phyloP scores from a whole-genome alignment of 2,797 vertebrate species.

The Coilia nasus region DNA sequence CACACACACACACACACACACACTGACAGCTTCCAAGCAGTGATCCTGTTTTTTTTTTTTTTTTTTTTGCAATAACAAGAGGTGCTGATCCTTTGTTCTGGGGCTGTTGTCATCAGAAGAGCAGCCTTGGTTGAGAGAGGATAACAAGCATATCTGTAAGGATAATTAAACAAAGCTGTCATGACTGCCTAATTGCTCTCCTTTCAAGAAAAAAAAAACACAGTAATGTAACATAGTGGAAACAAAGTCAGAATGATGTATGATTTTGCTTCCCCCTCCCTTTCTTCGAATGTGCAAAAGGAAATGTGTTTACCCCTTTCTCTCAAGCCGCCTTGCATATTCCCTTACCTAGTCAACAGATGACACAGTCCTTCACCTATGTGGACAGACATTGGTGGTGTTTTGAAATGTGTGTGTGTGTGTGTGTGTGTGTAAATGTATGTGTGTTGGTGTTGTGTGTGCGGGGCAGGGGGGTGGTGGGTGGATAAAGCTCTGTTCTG shows the following conservation, averaged over 20 bases:
- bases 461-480: not conserved
- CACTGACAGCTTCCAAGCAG: not conserved
- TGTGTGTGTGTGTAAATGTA: slow-evolving; percentile 27
- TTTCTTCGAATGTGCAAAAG: not conserved
- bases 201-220: slow-evolving; percentile 37
- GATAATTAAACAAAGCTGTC: slow-evolving; percentile 36
- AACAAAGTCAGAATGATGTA: slow-evolving; percentile 37
- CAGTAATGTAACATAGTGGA: not conserved
- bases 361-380: slow-evolving; percentile 6
- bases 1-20: slow-evolving; percentile 1
- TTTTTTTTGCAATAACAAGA: not conserved
- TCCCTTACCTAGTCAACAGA: slow-evolving; percentile 1
- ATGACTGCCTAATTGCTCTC: slow-evolving; percentile 34
- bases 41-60: not conserved
- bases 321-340: not conserved
- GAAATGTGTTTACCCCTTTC: not conserved
- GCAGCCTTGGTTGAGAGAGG: not conserved
- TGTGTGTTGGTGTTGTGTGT: not conserved
- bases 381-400: not conserved
- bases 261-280: slow-evolving; percentile 2
- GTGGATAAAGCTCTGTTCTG: slow-evolving; percentile 52
- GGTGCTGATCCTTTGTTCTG: slow-evolving; percentile 7
- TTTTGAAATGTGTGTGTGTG: slow-evolving; percentile 36
- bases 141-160: slow-evolving; percentile 16
- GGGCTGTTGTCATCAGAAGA: slow-evolving; percentile 13